These are phyloP conservation scores for Psilanteris sp. DNA, from an alignment of 1,140 invertebrate species.

Conservation along the genomic window DNA sequence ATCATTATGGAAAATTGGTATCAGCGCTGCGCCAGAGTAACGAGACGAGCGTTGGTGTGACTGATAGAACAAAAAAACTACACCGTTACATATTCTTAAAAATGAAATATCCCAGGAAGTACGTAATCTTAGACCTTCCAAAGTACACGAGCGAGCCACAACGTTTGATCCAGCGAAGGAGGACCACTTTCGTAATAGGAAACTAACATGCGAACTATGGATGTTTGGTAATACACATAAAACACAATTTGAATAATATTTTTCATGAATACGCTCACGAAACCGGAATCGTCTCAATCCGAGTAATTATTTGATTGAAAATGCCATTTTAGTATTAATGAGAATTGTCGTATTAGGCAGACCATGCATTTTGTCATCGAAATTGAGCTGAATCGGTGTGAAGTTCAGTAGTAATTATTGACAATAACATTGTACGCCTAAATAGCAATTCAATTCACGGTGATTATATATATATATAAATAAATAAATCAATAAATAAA, in stretches of 20 bases:
- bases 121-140: conserved; percentile 49
- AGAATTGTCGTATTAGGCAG: no score
- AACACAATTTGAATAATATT: conserved; percentile 46
- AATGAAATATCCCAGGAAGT: conserved; percentile 27
- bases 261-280: conserved; percentile 8
- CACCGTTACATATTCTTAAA: not conserved
- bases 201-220: conserved; percentile 35
- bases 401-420: no score
- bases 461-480: not conserved
- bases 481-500: no score
- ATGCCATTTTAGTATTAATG: not conserved
- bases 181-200: conserved; percentile 60
- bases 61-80: conserved; percentile 7
- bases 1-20: no score
- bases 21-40: no score
- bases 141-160: conserved; percentile 30
- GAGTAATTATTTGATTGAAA: conserved; percentile 9
- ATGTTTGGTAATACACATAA: conserved; percentile 35
- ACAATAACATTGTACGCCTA: conserved; percentile 4
- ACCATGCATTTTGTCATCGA: conserved; percentile 1
- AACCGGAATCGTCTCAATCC: not conserved
- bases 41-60: conserved; percentile 25
- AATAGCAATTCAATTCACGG: not conserved
- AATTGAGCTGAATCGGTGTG: conserved; percentile 2
- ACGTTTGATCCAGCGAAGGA: conserved; percentile 53